phyloP scores from a whole-genome alignment of 2,113 vertebrate species.

The Hippocampus comes region DNA sequence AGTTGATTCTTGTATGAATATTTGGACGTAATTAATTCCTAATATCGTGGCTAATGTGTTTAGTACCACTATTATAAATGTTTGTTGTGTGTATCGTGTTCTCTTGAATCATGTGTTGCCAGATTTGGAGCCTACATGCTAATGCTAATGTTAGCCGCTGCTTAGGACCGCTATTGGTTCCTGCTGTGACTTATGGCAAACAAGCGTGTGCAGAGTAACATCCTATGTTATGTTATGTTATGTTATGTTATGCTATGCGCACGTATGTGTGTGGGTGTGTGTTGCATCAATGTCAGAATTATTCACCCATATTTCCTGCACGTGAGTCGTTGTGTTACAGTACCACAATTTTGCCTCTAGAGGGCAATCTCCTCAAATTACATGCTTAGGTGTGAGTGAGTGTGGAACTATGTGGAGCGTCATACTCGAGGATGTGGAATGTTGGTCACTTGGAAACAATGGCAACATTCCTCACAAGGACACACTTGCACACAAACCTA shows the following conservation, averaged over 20 bases:
- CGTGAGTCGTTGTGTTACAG: background rate
- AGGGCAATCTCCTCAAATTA: slow-evolving; percentile 48
- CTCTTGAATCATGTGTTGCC: too few species aligned
- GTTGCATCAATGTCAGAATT: background rate
- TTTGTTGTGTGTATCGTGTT: too few species aligned
- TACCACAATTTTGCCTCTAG: slow-evolving; percentile 42
- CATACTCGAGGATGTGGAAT: background rate
- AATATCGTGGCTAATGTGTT: too few species aligned
- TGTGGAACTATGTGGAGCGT: background rate
- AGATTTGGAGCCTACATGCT: background rate
- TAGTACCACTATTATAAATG: too few species aligned
- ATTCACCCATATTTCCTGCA: background rate
- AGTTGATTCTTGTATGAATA: too few species aligned
- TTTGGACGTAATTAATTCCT: too few species aligned
- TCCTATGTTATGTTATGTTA: background rate
- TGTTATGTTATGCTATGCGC: background rate
- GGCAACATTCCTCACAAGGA: slow-evolving; percentile 16
- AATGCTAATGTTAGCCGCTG: background rate
- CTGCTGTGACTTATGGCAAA: too few species aligned
- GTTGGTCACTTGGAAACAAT: slow-evolving; percentile 28
- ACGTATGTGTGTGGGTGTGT: background rate
- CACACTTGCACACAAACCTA: background rate
- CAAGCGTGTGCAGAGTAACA: background rate
- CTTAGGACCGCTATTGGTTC: background rate
- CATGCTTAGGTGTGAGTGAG: slow-evolving; percentile 4